Conservation (phyloP, 2,888 invertebrate species). For the Cyclophora albipunctata region DNA sequence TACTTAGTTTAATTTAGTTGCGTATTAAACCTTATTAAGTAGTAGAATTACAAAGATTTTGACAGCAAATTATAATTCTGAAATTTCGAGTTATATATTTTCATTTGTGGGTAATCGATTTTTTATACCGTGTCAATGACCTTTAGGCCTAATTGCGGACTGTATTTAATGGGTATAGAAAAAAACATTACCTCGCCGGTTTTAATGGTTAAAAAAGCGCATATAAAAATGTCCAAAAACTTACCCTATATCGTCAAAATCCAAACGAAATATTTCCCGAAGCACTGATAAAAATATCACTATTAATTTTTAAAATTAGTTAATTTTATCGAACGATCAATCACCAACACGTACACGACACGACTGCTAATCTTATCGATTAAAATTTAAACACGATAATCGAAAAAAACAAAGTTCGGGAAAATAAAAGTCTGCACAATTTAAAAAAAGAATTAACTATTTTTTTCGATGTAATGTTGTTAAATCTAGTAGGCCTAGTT, state of each 20-base stretch:
- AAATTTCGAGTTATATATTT: too few relatives aligned
- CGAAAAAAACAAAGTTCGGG: slow-evolving; percentile 16
- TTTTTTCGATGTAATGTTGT: neutral
- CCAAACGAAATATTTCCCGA: slow-evolving; percentile 38
- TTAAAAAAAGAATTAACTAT: slow-evolving; percentile 8
- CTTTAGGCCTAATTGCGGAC: neutral
- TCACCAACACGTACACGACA: slow-evolving; percentile 56
- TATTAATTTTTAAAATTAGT: too few relatives aligned
- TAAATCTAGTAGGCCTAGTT: slow-evolving; percentile 30
- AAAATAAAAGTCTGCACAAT: slow-evolving; percentile 19
- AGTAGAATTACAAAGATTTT: too few relatives aligned
- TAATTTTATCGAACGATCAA: slow-evolving; percentile 33
- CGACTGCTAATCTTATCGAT: slow-evolving; percentile 57
- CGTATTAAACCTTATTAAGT: too few relatives aligned
- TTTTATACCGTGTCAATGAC: neutral
- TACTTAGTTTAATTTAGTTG: too few relatives aligned
- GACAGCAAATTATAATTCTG: too few relatives aligned
- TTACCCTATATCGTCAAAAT: slow-evolving; percentile 56
- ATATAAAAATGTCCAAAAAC: slow-evolving; percentile 19
- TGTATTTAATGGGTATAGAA: too few relatives aligned
- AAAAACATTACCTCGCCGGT: too few relatives aligned
- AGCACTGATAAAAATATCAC: slow-evolving; percentile 30
- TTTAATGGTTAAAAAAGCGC: neutral
- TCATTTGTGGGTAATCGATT: too few relatives aligned
- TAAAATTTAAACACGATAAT: slow-evolving; percentile 23